Evolutionary conservation across 2,797 vertebrate genomes (phyloP), one percentile per base, ranked within the genome.

Genomic region (Argya squamiceps): DNA sequence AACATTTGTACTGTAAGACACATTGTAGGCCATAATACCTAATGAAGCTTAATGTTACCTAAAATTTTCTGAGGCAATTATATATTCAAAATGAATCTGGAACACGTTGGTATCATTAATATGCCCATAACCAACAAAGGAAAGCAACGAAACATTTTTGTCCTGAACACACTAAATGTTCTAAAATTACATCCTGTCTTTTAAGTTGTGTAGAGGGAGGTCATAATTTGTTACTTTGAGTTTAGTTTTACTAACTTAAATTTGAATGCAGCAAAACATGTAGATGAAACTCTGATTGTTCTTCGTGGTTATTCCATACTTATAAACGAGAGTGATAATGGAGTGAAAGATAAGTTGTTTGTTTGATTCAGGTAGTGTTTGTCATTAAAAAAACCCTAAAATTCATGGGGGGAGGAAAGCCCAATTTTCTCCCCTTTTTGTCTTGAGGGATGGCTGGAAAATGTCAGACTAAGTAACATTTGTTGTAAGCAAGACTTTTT

Each of bases 401-500:
- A 37, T 12, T 12, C 0, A 0, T 5, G 2, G 3, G 0, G 19
- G 7, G 4, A 27, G 16, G 6, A 49, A 50, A 64, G 11, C 9
- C 17, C 4, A 7, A 1, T 46, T 62, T 46, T 56, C 49, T 27
- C 21, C 8, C 10, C 9, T 63, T 88, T 85, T 89, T 83, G 8
- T 67, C 26, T 67, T 53, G 63, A 64, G n/a, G 8, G 14, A 43
- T 75, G 41, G 26, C 44, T 78, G 37, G 44, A 46, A 89, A 44
- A 70, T 79, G 26, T 56, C 46, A 65, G 20, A 37, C 16, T 15
- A 55, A 44, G 14, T 87, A 47, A 22, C 13, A 11, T 84, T 65
- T 46, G 10, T 62, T 76, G 23, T 76, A 50, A 92, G 21, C 37
- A 47, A 59, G 16, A 52, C 12, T 5, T 21, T 41, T 46, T 63